Base-by-base conservation (phyloP, 1,140 invertebrate species). In the Ceratosolen fusciceps region DNA sequence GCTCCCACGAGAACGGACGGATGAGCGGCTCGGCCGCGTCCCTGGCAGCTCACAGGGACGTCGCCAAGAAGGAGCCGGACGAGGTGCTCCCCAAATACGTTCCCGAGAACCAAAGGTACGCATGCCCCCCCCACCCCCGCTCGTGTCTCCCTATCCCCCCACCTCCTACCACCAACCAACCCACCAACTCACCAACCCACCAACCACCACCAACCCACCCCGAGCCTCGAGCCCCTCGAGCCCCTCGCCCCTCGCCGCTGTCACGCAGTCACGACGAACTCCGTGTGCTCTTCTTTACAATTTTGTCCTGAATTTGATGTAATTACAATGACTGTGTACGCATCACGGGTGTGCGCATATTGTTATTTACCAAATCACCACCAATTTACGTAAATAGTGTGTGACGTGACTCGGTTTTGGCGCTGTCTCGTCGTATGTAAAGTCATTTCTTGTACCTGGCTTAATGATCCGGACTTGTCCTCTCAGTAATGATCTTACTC, bases 81-180 rank as follows among this genome's bases (percentile, higher is more conserved):
- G 84, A 86, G 14, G 83, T 81, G 14, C 74, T 89, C 58, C 94
- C 94, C 0, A 92, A 92, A 78, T 94, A 91, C 85, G 91, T 96
- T 29, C 91, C 93, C 0, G 92, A 93, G 58, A 91, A 93, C 67
- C 91, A 93, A 82, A 91, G 93, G 79, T 88, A 82, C 26, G 31
- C 19, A 12, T 43, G 39, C 39, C 39, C 49, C 49, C 2, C 49
- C 3, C 49, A 21, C 19, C 4, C 19, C n/a, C n/a, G n/a, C n/a
- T n/a, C n/a, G n/a, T n/a, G n/a, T n/a, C n/a, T n/a, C n/a, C n/a
- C n/a, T n/a, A n/a, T n/a, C n/a, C n/a, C n/a, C n/a, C 49, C 10
- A 52, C 49, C 49, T 8, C 49, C 3, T 52, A 19, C 49, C 49
- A 19, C 49, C 19, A 52, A 9, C 19, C n/a, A n/a, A n/a, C n/a